Base-by-base conservation (phyloP, 2,797 vertebrate species). In the Sebastes itinus region DNA sequence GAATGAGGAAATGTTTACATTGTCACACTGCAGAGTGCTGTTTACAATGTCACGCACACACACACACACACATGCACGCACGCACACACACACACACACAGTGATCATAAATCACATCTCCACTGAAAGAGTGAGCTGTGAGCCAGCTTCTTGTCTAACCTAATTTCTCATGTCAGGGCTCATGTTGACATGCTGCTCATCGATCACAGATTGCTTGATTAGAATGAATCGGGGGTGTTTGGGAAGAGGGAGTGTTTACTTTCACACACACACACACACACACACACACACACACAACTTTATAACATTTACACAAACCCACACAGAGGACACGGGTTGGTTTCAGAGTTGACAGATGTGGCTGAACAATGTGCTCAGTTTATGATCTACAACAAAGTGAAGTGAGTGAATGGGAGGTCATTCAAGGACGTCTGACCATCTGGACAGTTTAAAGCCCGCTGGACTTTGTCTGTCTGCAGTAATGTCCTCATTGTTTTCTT, bases 1-100 rank as follows among this genome's bases (percentile, higher is more conserved):
- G 85, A 86, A 91, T 91, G 89, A 85, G 83, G 89, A 92, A 94
- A 91, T 92, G 73, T 92, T 93, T 91, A 83, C 92, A 76, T 61
- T 84, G 78, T 80, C 42, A 23, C 82, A 87, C 78, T 61, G 65
- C 49, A 16, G 55, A 70, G 78, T 22, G 61, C 27, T 83, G 75
- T 83, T 87, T 74, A 85, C 85, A 77, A 63, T 81, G 54, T 72
- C 32, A 59, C 60, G 25, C 35, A 32, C 30, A 32, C 30, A 9
- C 32, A 58, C 62, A 33, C 35, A 33, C 32, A 55, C 62, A 33
- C 35, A 32, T 77, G 70, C 74, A 73, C 73, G 46, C 33, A 75
- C 22, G 64, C 38, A 63, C 49, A 18, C 75, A 54, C 38, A 33
- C 28, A 33, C 42, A 73, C 14, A 22, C 25, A 80, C 3, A 64